Evolutionary conservation across 2,888 invertebrate species (phyloP).

Genomic region (Hirtodrosophila duncani): DNA sequence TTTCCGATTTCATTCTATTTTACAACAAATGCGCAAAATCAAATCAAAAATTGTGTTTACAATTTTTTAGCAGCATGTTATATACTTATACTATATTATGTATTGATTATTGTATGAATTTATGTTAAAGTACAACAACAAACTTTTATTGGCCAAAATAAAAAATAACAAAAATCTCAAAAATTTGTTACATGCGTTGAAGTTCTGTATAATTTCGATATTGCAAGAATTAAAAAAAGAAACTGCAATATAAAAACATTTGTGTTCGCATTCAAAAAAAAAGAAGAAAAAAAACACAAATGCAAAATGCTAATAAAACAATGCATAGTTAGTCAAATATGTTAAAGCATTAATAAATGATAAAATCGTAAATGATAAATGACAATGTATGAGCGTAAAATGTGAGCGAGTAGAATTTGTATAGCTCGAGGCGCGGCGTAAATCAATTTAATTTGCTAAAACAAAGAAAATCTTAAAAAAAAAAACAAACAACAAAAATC

Average conservation of each 20-base stretch:
- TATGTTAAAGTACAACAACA: constrained; percentile 49
- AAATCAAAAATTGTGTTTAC: constrained; percentile 64
- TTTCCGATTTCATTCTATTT: constrained; percentile 39
- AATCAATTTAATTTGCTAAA: constrained; percentile 62
- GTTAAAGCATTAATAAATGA: constrained; percentile 59
- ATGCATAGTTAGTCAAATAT: constrained; percentile 69
- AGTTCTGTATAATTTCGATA: constrained; percentile 27
- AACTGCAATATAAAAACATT: constrained; percentile 41
- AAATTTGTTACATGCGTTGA: constrained; percentile 9
- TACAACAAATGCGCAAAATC: constrained; percentile 27
- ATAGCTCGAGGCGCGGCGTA: constrained; percentile 58
- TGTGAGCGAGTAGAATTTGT: constrained; percentile 38
- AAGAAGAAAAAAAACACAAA: constrained; percentile 35
- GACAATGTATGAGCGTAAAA: constrained; percentile 33
- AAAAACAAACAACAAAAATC: constrained; percentile 15
- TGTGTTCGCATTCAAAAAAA: constrained; percentile 61
- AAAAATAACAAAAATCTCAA: constrained; percentile 22
- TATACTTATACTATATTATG: background rate
- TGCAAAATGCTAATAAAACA: constrained; percentile 44
- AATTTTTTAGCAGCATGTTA: constrained; percentile 39
- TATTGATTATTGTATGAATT: constrained; percentile 58
- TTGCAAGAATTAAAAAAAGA: constrained; percentile 7
- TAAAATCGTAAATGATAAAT: background rate
- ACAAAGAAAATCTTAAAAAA: constrained; percentile 23
- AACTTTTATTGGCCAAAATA: constrained; percentile 60